Base-by-base conservation (phyloP, 2,113 vertebrate genomes). In the Typhlomys cinereus region DNA sequence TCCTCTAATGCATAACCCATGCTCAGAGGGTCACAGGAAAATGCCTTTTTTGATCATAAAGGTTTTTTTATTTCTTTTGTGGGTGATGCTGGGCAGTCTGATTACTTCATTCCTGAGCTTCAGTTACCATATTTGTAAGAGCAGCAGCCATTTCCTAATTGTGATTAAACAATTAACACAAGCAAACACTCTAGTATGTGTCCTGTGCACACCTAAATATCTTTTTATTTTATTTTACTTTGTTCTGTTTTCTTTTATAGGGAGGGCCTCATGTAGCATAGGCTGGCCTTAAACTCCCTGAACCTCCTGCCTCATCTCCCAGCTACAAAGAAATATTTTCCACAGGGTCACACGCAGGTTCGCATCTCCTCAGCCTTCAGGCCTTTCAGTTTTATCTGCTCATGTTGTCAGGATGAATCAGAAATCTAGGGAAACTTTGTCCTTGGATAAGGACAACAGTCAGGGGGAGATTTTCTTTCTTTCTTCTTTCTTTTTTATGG, bases 381-480 rank as follows among this genome's bases (percentile, higher is more conserved):
- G 79, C 61, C 81, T n/a, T 69, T 59, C 0, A 0, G 39, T 25
- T 79, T 92, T 70, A 78, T 89, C 74, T 57, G 61, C n/a, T 73
- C 54, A 91, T 78, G 18, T 74, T 54, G 89, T 85, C 94, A 97
- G 94, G 85, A 93, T 79, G 88, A 92, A 79, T 87, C 92, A 94
- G 66, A 92, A 79, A 90, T 92, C 75, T 59, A 39, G 29, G 48
- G 89, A 57, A 84, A 61, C 25, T 85, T 34, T 41, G 64, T 85
- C 91, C 86, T 86, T 88, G 70, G 18, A 57, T 75, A 82, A 92
- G 83, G 83, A 74, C 2, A 29, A n/a, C 1, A 2, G 13, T 46
- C n/a, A 62, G 73, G 50, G 57, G 44, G 20, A 62, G 20, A 36
- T 36, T 54, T 36, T 83, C 36, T 67, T 79, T 64, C 41, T 61